These are phyloP conservation scores for Nannoperca obscura DNA, from an alignment of 2,797 vertebrate species.

Conservation along the genomic window DNA sequence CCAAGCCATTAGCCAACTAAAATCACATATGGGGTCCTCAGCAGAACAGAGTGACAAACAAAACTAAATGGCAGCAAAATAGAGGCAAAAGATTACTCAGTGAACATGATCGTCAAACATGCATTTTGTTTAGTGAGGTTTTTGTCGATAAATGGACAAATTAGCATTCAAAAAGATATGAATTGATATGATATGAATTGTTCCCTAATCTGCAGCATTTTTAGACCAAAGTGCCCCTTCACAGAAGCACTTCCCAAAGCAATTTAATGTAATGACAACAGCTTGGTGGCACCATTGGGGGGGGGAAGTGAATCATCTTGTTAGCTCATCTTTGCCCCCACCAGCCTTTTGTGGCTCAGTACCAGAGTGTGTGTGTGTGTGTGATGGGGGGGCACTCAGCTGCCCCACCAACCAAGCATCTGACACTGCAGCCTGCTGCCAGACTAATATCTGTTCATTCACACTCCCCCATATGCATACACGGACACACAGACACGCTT, in stretches of 20 bases:
- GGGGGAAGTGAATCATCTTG: constrained; percentile 74
- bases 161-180: background rate
- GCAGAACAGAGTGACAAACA: constrained; percentile 8
- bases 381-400: constrained; percentile 19
- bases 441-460: constrained; percentile 50
- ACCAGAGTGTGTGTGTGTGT: constrained; percentile 21
- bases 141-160: background rate
- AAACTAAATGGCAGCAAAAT: background rate
- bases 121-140: background rate
- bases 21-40: constrained; percentile 28
- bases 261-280: constrained; percentile 72
- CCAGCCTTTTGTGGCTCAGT: constrained; percentile 47
- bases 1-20: constrained; percentile 51
- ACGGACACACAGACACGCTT: background rate
- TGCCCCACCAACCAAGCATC: constrained; percentile 69
- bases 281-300: constrained; percentile 66
- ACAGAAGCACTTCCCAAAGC: constrained; percentile 57
- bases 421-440: constrained; percentile 61
- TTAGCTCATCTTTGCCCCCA: constrained; percentile 58
- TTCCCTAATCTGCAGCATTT: background rate
- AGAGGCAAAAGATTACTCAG: background rate
- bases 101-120: background rate
- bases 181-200: background rate
- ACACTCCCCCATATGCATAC: background rate
- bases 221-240: background rate